These are phyloP conservation scores for Eledona agricola DNA, from an alignment of 2,888 invertebrate genomes.

Conservation along the genomic window DNA sequence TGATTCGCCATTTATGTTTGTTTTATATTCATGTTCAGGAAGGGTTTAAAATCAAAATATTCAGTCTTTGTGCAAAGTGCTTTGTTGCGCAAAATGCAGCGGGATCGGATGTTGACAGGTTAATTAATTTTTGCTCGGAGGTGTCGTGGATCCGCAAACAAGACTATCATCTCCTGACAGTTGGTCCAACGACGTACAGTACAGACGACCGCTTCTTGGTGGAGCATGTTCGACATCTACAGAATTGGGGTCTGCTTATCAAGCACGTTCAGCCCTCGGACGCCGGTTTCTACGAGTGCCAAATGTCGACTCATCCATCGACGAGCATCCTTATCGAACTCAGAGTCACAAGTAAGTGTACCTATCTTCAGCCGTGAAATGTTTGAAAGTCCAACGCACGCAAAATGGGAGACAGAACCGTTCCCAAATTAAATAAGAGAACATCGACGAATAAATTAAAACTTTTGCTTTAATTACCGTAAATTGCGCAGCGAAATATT, in stretches of 20 bases:
- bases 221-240: conserved; percentile 70
- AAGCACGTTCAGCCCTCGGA: conserved; percentile 76
- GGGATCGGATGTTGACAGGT: conserved; percentile 23
- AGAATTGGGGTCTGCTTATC: conserved; percentile 73
- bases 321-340: conserved; percentile 78
- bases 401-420: no score
- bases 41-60: no score
- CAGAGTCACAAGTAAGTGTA: conserved; percentile 76
- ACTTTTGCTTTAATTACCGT: conserved; percentile 25
- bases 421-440: conserved; percentile 9
- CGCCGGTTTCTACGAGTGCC: conserved; percentile 80
- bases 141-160: conserved; percentile 78
- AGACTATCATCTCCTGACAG: conserved; percentile 75
- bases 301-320: conserved; percentile 83
- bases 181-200: conserved; percentile 74
- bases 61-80: no score
- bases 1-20: no score
- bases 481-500: conserved; percentile 20
- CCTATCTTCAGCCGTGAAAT: no score
- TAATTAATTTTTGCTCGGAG: conserved; percentile 53
- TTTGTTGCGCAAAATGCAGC: no score
- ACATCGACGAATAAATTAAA: conserved; percentile 28
- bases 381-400: no score
- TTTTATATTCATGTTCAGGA: no score
- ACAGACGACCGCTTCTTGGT: conserved; percentile 74